Base-by-base conservation (phyloP, 2,888 invertebrate genomes). In the Zootermopsis nevadensis region DNA sequence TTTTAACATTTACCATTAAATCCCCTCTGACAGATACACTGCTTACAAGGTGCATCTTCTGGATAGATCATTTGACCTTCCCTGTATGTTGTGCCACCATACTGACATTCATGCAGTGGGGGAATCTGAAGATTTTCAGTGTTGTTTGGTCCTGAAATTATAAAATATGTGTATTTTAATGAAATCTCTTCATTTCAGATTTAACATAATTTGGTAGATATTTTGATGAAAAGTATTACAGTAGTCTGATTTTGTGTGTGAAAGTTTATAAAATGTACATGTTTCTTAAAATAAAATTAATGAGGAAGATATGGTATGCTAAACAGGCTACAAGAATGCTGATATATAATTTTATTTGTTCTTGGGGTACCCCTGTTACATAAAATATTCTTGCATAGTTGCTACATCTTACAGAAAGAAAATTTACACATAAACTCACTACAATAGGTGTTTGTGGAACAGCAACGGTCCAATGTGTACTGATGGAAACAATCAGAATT, bases 31-130 rank as follows among this genome's bases (percentile, higher is more conserved):
- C 82, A 82, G 42, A 82, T 82, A 48, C 82, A 82, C 12, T 82
- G 35, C 77, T 77, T 66, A 79, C 82, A 82, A 10, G 82, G 84
- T 22, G 74, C 74, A 8, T 74, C 74, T n/a, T 74, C 74, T 74
- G 74, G 74, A 27, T 74, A 74, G 83, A 87, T 86, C 42, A 84
- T 84, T 83, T 87, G 86, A 8, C 86, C 86, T 84, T 86, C 85
- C 7, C 77, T 80, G 82, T 85, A 86, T 27, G 76, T 55, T 66
- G 83, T 80, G 15, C 85, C 85, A 38, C 85, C 84, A 42, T 85
- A 86, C 35, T 83, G 83, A 74, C 86, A 86, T 27, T 60, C 85
- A n/a, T 22, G 19, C n/a, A 38, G 74, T 60, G n/a, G n/a, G n/a
- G 38, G 42, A 3, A 30, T 69, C n/a, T 74, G 74, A 22, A 38